A percentile compares a stretch with the other conserved stretches of the same genome.
Conservation (phyloP, 2,888 invertebrate species). For the Cheilosia vulpina region DNA sequence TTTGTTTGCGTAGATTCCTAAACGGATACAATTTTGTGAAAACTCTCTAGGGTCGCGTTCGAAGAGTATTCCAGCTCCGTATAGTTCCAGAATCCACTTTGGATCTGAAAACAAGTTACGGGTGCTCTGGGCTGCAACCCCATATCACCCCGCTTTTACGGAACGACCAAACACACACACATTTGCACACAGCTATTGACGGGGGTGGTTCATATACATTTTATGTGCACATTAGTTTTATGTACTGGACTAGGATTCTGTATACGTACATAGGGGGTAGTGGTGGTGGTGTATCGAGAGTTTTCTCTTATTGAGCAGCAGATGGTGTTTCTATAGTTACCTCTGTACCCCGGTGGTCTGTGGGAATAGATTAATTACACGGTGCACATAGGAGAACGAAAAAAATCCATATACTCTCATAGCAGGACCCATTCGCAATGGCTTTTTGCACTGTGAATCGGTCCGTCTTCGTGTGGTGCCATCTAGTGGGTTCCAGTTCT, state of each 20-base stretch:
- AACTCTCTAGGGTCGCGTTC: slow-evolving; percentile 58
- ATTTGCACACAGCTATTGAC: not conserved
- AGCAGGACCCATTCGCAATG: slow-evolving; percentile 44
- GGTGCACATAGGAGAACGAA: slow-evolving; percentile 16
- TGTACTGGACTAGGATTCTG: slow-evolving; percentile 39
- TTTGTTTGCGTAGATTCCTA: slow-evolving; percentile 67
- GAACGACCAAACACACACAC: slow-evolving; percentile 43
- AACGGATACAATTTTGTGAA: slow-evolving; percentile 65
- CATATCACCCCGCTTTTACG: slow-evolving; percentile 39
- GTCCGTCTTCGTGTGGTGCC: slow-evolving; percentile 35
- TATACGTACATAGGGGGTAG: slow-evolving; percentile 18
- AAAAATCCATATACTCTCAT: not conserved
- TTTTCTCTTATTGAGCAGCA: slow-evolving; percentile 43
- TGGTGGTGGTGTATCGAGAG: slow-evolving; percentile 51
- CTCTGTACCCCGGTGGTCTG: slow-evolving; percentile 39
- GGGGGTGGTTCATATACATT: slow-evolving; percentile 20
- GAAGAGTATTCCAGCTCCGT: slow-evolving; percentile 10
- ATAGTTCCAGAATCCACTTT: slow-evolving; percentile 38
- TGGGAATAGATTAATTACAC: slow-evolving; percentile 72
- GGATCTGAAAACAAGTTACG: slow-evolving; percentile 47
- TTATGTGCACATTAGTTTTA: slow-evolving; percentile 40
- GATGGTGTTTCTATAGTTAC: slow-evolving; percentile 72
- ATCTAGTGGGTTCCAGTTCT: slow-evolving; percentile 48
- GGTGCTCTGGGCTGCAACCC: slow-evolving; percentile 20
- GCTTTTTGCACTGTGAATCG: slow-evolving; percentile 51